Base-by-base conservation (phyloP, 2,888 invertebrate genomes). In the Carterocephalus palaemon region DNA sequence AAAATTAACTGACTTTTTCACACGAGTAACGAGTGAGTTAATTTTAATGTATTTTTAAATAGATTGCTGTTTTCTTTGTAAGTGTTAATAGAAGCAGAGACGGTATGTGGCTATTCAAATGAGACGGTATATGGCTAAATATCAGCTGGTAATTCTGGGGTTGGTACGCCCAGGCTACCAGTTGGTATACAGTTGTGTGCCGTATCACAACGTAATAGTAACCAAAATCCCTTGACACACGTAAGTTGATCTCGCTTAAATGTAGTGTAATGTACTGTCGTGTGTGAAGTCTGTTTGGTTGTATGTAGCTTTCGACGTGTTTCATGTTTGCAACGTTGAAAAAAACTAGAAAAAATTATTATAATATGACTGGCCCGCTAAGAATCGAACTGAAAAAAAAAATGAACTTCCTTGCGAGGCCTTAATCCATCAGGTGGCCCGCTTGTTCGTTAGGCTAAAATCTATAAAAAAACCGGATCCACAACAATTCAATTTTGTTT, bases 141-240 rank as follows among this genome's bases (percentile, higher is more conserved):
- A 97, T 97, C 97, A 97, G 96, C 96, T 96, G 96, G 96, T 97
- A 97, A 97, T 96, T 96, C 94, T 95, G 95, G 94, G 94, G 89
- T 89, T 22, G 39, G 23, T 72, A 82, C 78, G 84, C 92, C 92
- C 95, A 94, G 95, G 90, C 91, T 95, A 91, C 92, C 91, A 89
- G 91, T 91, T 94, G 95, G 92, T 95, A 95, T 95, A 84, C 88
- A 85, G 88, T 81, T 72, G 69, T 49, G 51, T 46, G 50, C 60
- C 63, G 69, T 42, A 34, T 53, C 33, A 54, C 70, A 53, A 51
- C 53, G 53, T 57, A 69, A 55, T 48, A 56, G 43, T 45, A 59
- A 49, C 60, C 53, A 54, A 60, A 29, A 8, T 26, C n/a, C n/a
- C n/a, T 28, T 42, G 67, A 74, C 68, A 75, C 72, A 70, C 64